Conservation (phyloP, 2,797 vertebrate species). For the Labeo calbasu region DNA sequence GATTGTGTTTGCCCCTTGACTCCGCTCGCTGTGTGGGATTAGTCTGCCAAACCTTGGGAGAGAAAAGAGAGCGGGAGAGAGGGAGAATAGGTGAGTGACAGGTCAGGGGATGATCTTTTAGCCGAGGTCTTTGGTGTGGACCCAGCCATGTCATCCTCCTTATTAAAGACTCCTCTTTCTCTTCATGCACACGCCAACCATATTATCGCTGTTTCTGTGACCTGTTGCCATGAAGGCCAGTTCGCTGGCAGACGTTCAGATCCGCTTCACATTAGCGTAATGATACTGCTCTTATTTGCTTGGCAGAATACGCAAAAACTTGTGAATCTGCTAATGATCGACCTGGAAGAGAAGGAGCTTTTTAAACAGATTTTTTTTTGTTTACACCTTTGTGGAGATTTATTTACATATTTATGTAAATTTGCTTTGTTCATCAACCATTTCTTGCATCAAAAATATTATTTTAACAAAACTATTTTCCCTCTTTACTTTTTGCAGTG, state of each 20-base stretch:
- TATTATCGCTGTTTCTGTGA: slow-evolving; percentile 28
- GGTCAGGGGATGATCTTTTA: slow-evolving; percentile 58
- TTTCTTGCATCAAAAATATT: background rate
- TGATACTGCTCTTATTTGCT: slow-evolving; percentile 35
- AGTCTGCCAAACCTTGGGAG: slow-evolving; percentile 44
- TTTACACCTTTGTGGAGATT: background rate
- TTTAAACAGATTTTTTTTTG: background rate
- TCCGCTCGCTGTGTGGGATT: slow-evolving; percentile 50
- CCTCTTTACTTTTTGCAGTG: too few species aligned
- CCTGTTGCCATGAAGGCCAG: slow-evolving; percentile 36
- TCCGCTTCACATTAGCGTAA: slow-evolving; percentile 47
- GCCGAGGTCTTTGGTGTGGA: slow-evolving; percentile 59
- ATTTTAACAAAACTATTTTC: background rate
- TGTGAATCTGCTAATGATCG: slow-evolving; percentile 6
- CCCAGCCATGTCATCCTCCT: slow-evolving; percentile 59
- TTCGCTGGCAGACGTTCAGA: slow-evolving; percentile 8
- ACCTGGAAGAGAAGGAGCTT: background rate
- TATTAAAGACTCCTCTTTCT: slow-evolving; percentile 54
- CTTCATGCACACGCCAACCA: slow-evolving; percentile 22
- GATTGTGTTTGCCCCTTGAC: slow-evolving; percentile 55
- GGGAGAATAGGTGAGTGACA: slow-evolving; percentile 55
- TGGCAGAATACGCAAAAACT: slow-evolving; percentile 5
- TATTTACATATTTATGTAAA: background rate
- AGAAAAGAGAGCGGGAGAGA: slow-evolving; percentile 9
- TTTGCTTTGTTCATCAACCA: background rate